Evolutionary conservation across 92 coral and sea anemone genomes (phyloP).

Genomic region (Anthopleura xanthogrammica): DNA sequence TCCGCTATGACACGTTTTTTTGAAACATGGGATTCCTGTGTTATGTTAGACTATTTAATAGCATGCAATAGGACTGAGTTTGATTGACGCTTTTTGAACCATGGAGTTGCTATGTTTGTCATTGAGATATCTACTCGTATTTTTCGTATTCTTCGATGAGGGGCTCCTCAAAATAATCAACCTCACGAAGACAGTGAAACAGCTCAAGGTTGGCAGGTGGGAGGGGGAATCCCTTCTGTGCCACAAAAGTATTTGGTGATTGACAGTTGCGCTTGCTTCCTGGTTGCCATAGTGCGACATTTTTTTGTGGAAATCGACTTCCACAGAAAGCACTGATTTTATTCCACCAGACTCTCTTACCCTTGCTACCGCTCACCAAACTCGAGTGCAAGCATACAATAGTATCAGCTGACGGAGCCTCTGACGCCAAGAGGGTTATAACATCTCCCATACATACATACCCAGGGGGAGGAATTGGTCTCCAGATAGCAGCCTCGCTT

Average conservation of each 20-base stretch:
- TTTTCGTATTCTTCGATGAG: no score
- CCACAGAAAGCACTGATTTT: conserved; percentile 32
- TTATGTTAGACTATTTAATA: no score
- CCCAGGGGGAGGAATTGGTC: conserved; percentile 82
- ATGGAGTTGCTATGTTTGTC: no score
- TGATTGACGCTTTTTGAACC: no score
- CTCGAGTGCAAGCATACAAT: conserved; percentile 83
- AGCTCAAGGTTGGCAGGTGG: conserved; percentile 56
- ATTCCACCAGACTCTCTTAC: conserved; percentile 78
- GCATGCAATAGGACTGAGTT: no score
- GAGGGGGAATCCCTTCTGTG: conserved; percentile 56
- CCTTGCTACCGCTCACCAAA: conserved; percentile 49
- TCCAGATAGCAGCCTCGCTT: conserved; percentile 51
- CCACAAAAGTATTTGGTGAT: conserved; percentile 75
- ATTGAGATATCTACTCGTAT: not conserved
- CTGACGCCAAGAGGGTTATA: conserved; percentile 41
- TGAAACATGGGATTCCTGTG: no score
- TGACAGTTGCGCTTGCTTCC: conserved; percentile 50
- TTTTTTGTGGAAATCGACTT: conserved; percentile 29
- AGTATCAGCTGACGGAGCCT: conserved; percentile 50
- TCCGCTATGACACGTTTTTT: no score
- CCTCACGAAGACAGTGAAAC: conserved; percentile 58
- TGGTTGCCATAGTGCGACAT: conserved; percentile 69
- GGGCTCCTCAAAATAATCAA: not conserved
- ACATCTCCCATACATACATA: conserved; percentile 80